phyloP scores from a whole-genome alignment of 2,888 invertebrate species.

The Tenthredo amoena region DNA sequence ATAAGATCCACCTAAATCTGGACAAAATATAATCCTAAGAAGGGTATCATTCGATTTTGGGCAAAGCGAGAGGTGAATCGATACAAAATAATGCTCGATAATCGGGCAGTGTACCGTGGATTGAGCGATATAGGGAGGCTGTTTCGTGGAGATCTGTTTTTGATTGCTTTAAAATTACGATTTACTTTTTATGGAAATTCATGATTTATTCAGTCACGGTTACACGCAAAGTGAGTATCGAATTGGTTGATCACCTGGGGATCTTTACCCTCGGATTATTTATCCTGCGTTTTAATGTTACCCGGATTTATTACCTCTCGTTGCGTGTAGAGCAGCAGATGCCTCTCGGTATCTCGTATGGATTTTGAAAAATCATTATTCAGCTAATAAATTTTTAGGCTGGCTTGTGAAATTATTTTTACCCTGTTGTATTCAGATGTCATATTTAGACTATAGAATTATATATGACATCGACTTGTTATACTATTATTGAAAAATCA shows the following conservation, averaged over 20 bases:
- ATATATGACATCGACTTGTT: slow-evolving; percentile 42
- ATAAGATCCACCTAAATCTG: background rate
- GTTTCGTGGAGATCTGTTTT: slow-evolving; percentile 37
- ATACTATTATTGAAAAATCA: slow-evolving; percentile 39
- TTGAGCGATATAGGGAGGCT: background rate
- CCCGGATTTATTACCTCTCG: slow-evolving; percentile 30
- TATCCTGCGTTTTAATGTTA: slow-evolving; percentile 8
- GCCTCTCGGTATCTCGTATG: background rate
- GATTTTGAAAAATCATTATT: slow-evolving; percentile 31
- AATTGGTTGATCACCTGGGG: background rate
- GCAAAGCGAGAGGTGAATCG: slow-evolving; percentile 34
- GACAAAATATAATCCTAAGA: slow-evolving; percentile 26
- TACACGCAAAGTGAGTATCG: slow-evolving; percentile 31
- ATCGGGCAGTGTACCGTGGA: slow-evolving; percentile 49
- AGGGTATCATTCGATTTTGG: background rate
- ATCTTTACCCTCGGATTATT: background rate
- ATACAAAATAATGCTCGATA: slow-evolving; percentile 35
- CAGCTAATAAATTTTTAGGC: slow-evolving; percentile 29
- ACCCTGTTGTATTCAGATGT: slow-evolving; percentile 39
- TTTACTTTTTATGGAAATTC: slow-evolving; percentile 29
- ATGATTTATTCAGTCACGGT: slow-evolving; percentile 28
- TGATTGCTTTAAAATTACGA: slow-evolving; percentile 47
- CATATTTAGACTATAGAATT: background rate
- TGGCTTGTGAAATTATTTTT: slow-evolving; percentile 13
- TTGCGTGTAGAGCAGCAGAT: slow-evolving; percentile 29